Evolutionary conservation across 2,797 vertebrate genomes (phyloP), one percentile per base, ranked within the genome.

Genomic region (Enteromius mattozi): DNA sequence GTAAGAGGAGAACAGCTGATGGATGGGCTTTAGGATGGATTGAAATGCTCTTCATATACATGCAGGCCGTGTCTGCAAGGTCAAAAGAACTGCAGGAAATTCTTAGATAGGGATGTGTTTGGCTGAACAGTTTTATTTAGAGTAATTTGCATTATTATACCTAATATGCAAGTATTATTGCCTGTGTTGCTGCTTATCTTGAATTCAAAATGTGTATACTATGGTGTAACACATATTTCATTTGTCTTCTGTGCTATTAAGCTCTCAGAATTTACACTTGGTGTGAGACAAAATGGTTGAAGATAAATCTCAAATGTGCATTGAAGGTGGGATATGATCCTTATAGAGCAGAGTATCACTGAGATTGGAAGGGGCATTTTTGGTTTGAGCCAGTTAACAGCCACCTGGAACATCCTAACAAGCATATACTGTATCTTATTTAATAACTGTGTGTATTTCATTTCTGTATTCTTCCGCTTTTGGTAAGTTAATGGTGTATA

Each of bases 1-100:
- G 75, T 78, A 78, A 78, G 37, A 42, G n/a, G 75, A 78, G 75
- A 78, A 17, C 35, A 78, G 37, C 75, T 78, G 75, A 78, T 61
- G 54, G 75, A 42, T 78, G 54, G 54, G 21, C 8, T 78, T 61
- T 78, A 78, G 54, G 54, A 42, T 1, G 21, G 35, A 21, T 77
- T 42, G 75, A 40, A 61, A 77, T 42, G 35, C 54, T 30, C 75
- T 30, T 78, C 37, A 61, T 61, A 42, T 78, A 30, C 56, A 49
- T 49, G 27, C 42, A 72, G 42, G 13, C 70, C 24, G 6, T 72
- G 42, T 72, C 70, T 30, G 75, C 75, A 78, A 78, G 35, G 75
- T 78, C 75, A 78, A 63, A 78, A 63, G 4, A 78, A 78, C 75
- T 78, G 74, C 3, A 4, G 33, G 14, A 6, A 76, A 77, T 59